A percentile compares a stretch with the other conserved stretches of the same genome.
These are phyloP conservation scores for Phortica okadai DNA, from an alignment of 2,888 invertebrate species.

Conservation along the genomic window DNA sequence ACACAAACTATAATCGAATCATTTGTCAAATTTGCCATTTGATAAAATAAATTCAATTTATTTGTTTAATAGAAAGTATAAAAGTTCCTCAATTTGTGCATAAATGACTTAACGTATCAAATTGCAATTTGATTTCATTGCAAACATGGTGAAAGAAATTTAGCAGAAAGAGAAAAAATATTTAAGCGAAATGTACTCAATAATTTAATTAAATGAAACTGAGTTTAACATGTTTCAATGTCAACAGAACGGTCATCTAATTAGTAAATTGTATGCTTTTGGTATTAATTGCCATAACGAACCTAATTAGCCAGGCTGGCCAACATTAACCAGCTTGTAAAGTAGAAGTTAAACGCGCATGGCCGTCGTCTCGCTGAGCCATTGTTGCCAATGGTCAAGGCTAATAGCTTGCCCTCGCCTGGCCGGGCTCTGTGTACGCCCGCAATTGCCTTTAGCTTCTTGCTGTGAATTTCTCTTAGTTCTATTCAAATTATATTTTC, in stretches of 20 bases:
- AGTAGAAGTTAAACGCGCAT: neutral
- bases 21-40: neutral
- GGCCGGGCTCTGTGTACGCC: too few relatives aligned
- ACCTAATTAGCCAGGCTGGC: conserved; percentile 49
- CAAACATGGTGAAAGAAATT: neutral
- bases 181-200: neutral
- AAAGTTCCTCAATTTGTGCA: too few relatives aligned
- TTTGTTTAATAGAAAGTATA: too few relatives aligned
- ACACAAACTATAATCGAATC: too few relatives aligned
- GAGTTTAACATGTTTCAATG: conserved; percentile 26
- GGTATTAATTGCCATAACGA: conserved; percentile 53
- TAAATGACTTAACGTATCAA: neutral
- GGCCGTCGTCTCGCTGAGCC: neutral
- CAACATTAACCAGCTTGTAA: neutral
- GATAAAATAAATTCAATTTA: neutral
- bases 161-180: too few relatives aligned
- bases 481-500: too few relatives aligned
- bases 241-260: conserved; percentile 37
- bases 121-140: neutral
- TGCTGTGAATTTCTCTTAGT: too few relatives aligned
- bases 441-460: too few relatives aligned
- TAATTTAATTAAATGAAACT: conserved; percentile 12
- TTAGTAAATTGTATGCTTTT: conserved; percentile 41
- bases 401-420: neutral
- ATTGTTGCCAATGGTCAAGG: conserved; percentile 7